Base-by-base conservation (phyloP, 2,797 vertebrate species). In the Peromyscus nudipes region DNA sequence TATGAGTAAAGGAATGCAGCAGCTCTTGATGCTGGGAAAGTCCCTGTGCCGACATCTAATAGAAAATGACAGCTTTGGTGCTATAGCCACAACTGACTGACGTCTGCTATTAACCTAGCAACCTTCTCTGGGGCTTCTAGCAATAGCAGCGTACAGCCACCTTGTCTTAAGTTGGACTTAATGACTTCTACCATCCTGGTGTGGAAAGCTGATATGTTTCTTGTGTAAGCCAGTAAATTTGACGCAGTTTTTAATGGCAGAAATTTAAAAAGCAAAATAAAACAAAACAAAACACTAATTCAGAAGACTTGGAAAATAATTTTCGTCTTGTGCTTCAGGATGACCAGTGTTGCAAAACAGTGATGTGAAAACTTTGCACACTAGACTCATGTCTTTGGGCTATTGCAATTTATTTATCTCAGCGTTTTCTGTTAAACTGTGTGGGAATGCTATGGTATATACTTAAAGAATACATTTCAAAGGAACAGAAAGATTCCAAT, bases 381-480 rank as follows among this genome's bases (percentile, higher is more conserved):
- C 69, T 4, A 34, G 2, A 25, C 81, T 21, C 5, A 55, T 81
- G 91, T 88, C 27, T 77, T 62, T 85, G n/a, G 76, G 5, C 31
- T 43, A 13, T 21, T 52, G 17, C 1, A 43, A 46, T 43, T 60
- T 1, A 9, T 37, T 31, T 77, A 60, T 27, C 34, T 91, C 52
- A 92, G 34, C 62, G 0, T 11, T 83, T 93, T 87, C 55, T 76
- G 19, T 89, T 77, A 89, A 87, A 4, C n/a, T 80, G 2, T 69
- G 9, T 76, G 37, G 49, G 9, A 62, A 14, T 49, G 6, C 49
- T 92, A 5, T 9, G 1, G 40, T 83, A 29, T 17, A 1, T 89
- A 73, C 43, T 92, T 93, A 29, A 96, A 83, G 13, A 86, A 4
- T 49, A 84, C 60, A 71, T 91, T 95, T 85, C 40, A 92, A 1